Percentiles rank a stretch among this genome's conserved stretches.
phyloP scores from a whole-genome alignment of 2,797 vertebrate genomes.

The Coendou prehensilis region DNA sequence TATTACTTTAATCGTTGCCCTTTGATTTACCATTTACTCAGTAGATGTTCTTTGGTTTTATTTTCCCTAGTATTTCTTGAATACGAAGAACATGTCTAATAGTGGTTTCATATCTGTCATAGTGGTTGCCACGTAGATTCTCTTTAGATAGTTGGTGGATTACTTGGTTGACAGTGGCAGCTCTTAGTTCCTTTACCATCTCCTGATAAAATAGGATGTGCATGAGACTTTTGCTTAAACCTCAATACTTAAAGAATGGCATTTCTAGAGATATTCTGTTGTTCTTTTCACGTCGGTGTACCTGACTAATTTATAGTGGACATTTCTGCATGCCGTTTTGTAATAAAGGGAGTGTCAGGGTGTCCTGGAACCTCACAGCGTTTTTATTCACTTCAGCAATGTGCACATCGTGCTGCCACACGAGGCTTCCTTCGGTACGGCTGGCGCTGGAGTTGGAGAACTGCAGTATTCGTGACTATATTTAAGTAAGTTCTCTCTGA shows the following conservation, averaged over 20 bases:
- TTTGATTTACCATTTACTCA: conserved; percentile 38
- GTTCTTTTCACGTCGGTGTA: background rate
- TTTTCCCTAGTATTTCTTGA: background rate
- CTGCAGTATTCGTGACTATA: conserved; percentile 92
- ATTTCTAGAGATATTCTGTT: conserved; percentile 1
- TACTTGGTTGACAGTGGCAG: background rate
- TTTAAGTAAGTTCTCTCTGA: conserved; percentile 93
- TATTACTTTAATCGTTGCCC: conserved; percentile 16
- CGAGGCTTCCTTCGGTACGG: conserved; percentile 96
- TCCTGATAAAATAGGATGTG: background rate
- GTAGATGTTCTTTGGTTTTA: conserved; percentile 14
- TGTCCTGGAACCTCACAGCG: conserved; percentile 17
- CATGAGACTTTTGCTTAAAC: background rate
- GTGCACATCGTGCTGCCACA: conserved; percentile 93
- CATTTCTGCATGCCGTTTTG: background rate
- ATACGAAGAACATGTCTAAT: background rate
- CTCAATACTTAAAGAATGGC: background rate
- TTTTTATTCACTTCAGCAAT: conserved; percentile 89
- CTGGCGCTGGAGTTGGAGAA: conserved; percentile 98
- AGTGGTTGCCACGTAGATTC: conserved; percentile 2
- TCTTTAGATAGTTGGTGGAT: background rate
- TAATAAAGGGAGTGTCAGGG: background rate
- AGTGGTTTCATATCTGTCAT: conserved; percentile 18
- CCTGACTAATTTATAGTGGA: conserved; percentile 11
- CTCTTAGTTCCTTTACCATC: conserved; percentile 21